Evolutionary conservation across 2,888 invertebrate species (phyloP), one percentile per base, ranked within the genome.

Genomic region (Drosophila pegasa): DNA sequence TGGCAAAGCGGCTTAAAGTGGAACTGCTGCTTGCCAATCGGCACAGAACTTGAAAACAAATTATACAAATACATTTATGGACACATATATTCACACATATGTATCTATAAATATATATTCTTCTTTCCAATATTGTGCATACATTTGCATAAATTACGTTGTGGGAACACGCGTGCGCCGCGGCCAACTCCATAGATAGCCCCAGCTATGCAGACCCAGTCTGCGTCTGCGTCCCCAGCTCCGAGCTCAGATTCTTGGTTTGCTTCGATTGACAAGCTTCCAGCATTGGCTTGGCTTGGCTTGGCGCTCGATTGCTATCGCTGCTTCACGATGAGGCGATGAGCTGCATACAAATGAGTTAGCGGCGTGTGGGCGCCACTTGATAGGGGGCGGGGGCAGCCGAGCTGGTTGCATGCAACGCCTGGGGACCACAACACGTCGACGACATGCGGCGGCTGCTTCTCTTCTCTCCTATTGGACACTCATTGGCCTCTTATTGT

Each of bases 261-360:
- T 61, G 45, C 14, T 14, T 22, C 47, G 59, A 69, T 72, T 82
- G 86, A 82, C 83, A 82, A 80, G 86, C 83, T 82, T 78, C 78
- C 73, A 75, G 80, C 86, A 68, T 79, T 80, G 64, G 64, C 66
- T 74, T 71, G 82, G 71, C 82, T 79, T 80, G 64, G 64, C 66
- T 74, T 71, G 82, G 71, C 82, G 87, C 87, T 71, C 82, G 60
- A 57, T 63, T 18, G 56, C 57, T 45, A 65, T 65, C 64, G 67
- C 5, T 27, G 55, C 31, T 67, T 18, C 67, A 33, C 69, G 58
- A 55, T 72, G 54, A 66, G 60, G 67, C 63, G 67, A 63, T 67
- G 78, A 69, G 68, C 59, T 78, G 81, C 88, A 88, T 83, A 83
- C 87, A 86, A 83, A 83, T 88, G 74, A 86, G 88, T 25, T 60